These are phyloP conservation scores for Loriculus beryllinus DNA, from an alignment of 2,797 vertebrate species.

Conservation along the genomic window DNA sequence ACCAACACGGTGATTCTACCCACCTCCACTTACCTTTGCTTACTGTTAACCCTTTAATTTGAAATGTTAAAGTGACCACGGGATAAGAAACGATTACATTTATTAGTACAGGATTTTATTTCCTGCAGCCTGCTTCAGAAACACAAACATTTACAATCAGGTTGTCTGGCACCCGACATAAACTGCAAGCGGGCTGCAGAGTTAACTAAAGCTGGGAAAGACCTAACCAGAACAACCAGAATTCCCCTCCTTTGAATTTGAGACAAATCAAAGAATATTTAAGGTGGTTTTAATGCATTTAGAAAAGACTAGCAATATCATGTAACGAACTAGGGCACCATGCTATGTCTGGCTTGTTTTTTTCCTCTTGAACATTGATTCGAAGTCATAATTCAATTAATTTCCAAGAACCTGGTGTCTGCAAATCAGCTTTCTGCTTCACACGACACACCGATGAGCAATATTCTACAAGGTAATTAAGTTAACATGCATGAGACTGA, in stretches of 20 bases:
- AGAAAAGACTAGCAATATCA: background rate
- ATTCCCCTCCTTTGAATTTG: background rate
- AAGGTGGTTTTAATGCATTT: background rate
- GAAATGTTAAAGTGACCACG: constrained; percentile 43
- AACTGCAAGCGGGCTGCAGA: background rate
- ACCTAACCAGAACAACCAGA: background rate
- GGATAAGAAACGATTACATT: constrained; percentile 37
- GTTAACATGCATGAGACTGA: background rate
- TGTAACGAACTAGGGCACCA: background rate
- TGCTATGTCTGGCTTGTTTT: background rate
- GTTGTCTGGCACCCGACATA: background rate
- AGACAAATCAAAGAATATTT: background rate
- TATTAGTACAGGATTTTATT: background rate
- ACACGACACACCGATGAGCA: background rate
- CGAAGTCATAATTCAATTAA: background rate
- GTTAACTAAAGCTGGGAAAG: background rate
- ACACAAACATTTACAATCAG: background rate
- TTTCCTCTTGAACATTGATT: background rate
- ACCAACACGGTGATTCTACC: background rate
- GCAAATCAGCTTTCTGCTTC: background rate
- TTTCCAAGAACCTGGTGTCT: background rate
- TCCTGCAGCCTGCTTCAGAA: constrained; percentile 1
- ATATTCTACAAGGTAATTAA: background rate
- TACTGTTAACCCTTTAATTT: constrained; percentile 64
- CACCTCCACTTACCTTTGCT: constrained; percentile 73